Evolutionary conservation across 2,797 vertebrate genomes (phyloP).

Genomic region (Gallinago stenura): DNA sequence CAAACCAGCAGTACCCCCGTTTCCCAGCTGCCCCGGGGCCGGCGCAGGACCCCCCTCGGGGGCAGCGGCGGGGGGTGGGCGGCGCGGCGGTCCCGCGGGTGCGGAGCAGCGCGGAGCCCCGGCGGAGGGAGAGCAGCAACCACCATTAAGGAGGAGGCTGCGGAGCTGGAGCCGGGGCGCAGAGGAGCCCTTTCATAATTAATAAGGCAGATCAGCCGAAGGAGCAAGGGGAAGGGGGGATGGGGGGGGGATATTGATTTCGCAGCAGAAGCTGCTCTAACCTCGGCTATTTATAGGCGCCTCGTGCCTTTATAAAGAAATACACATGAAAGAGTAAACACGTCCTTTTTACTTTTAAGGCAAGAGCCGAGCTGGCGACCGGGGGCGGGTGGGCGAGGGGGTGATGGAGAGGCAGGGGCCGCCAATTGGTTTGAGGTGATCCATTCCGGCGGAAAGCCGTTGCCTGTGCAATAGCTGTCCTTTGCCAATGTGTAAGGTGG

Average conservation of each 20-base stretch:
- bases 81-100: neutral
- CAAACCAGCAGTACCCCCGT: neutral
- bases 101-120: neutral
- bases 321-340: slow-evolving; percentile 58
- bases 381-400: neutral
- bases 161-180: slow-evolving; percentile 45
- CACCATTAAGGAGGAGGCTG: slow-evolving; percentile 70
- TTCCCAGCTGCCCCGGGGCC: neutral
- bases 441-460: neutral
- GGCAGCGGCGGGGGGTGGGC: neutral
- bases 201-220: slow-evolving; percentile 78
- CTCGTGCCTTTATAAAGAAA: slow-evolving; percentile 62
- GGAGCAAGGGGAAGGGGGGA: slow-evolving; percentile 59
- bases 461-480: neutral
- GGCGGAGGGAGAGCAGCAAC: slow-evolving; percentile 1
- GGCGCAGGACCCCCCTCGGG: neutral
- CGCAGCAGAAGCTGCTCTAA: slow-evolving; percentile 63
- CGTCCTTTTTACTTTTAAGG: neutral
- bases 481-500: neutral
- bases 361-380: neutral
- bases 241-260: slow-evolving; percentile 74
- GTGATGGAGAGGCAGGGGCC: neutral
- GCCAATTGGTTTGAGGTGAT: neutral
- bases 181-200: slow-evolving; percentile 81
- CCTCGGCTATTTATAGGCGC: slow-evolving; percentile 76